phyloP scores from a whole-genome alignment of 2,797 vertebrate species.

The Sebastolobus altivelis region DNA sequence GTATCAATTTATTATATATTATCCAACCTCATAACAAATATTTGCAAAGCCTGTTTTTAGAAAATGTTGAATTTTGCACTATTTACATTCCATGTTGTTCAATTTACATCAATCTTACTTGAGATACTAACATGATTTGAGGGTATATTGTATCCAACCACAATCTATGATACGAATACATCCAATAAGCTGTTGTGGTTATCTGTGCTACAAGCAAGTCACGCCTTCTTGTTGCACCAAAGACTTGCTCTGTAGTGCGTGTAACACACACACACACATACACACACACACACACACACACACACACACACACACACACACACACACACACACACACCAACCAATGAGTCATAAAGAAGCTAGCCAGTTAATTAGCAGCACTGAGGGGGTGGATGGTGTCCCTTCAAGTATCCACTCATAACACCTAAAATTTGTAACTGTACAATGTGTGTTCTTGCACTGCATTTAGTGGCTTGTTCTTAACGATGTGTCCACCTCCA shows the following conservation, averaged over 20 bases:
- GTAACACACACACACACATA: background rate
- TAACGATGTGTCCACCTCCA: background rate
- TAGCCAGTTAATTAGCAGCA: background rate
- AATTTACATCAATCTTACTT: background rate
- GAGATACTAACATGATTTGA: background rate
- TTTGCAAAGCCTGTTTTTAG: background rate
- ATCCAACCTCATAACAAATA: background rate
- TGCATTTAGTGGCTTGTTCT: background rate
- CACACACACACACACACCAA: background rate
- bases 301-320: too few relatives aligned
- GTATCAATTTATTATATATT: background rate
- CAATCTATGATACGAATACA: background rate
- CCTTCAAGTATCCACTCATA: background rate
- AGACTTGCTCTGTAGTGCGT: background rate
- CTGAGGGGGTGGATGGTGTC: background rate
- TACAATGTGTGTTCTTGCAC: background rate
- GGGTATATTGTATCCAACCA: background rate
- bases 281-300: background rate
- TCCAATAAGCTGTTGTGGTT: background rate
- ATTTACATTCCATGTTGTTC: background rate
- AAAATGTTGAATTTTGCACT: background rate
- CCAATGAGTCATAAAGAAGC: conserved; percentile 1
- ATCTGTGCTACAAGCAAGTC: background rate
- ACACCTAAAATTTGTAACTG: background rate
- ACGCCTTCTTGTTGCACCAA: background rate